Conservation (phyloP, 2,888 invertebrate species). For the Exephanes ischioxanthus region DNA sequence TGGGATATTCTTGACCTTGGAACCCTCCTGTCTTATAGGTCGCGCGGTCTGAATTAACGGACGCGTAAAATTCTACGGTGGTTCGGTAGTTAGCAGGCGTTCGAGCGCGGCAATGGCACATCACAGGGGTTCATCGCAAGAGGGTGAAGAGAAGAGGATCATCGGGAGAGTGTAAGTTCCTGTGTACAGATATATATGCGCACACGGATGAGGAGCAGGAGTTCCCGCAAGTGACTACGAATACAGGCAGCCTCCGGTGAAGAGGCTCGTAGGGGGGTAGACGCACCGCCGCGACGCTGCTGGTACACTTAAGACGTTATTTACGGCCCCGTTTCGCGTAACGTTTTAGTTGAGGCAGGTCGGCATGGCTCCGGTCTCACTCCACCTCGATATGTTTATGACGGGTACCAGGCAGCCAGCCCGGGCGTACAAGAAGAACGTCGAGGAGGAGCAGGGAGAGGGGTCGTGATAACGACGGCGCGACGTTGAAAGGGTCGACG, state of each 20-base stretch:
- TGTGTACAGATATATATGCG: neutral
- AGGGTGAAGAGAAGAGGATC: conserved; percentile 49
- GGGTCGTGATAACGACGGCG: conserved; percentile 71
- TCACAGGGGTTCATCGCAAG: conserved; percentile 40
- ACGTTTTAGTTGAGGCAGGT: conserved; percentile 83
- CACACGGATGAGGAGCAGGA: neutral
- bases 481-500: conserved; percentile 69
- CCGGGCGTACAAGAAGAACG: conserved; percentile 50
- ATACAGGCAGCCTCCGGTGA: conserved; percentile 12
- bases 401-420: conserved; percentile 66
- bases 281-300: conserved; percentile 69
- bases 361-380: conserved; percentile 72
- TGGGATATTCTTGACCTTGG: conserved; percentile 48
- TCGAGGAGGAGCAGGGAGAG: conserved; percentile 67
- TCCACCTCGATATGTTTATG: conserved; percentile 82
- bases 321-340: conserved; percentile 83
- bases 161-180: conserved; percentile 9
- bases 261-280: conserved; percentile 43
- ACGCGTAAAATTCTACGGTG: conserved; percentile 50
- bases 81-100: conserved; percentile 36
- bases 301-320: conserved; percentile 82
- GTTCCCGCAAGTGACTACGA: conserved; percentile 11
- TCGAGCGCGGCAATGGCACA: conserved; percentile 43
- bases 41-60: conserved; percentile 38
- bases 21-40: conserved; percentile 1